Conservation (phyloP, 2,888 invertebrate species). For the Theodoxus fluviatilis region DNA sequence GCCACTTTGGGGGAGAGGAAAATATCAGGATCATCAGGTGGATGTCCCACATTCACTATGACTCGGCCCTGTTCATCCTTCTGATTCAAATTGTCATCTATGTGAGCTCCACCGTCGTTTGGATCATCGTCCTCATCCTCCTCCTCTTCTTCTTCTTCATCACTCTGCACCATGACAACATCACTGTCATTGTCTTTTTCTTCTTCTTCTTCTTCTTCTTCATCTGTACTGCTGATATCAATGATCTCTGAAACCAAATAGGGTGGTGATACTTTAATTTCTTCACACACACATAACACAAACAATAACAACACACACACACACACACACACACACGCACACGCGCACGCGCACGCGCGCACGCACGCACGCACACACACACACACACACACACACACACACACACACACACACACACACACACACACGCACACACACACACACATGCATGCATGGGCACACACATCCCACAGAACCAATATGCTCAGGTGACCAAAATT, state of each 20-base stretch:
- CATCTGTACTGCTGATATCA: conserved; percentile 34
- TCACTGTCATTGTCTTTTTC: conserved; percentile 29
- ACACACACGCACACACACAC: no score
- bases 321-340: no score
- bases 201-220: conserved; percentile 32
- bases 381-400: no score
- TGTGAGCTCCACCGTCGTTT: conserved; percentile 86
- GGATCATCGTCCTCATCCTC: conserved; percentile 88
- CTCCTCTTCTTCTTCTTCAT: conserved; percentile 43
- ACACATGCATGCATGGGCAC: no score
- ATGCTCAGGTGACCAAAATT: no score
- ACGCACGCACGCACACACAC: no score
- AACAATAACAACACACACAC: no score
- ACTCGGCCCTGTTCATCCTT: conserved; percentile 92
- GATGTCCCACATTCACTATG: conserved; percentile 90
- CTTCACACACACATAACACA: background rate
- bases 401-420: no score
- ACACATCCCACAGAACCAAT: no score
- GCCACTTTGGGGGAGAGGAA: conserved; percentile 89
- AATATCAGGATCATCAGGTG: conserved; percentile 87
- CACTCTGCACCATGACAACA: conserved; percentile 81
- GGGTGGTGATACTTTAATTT: background rate
- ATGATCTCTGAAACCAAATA: no score
- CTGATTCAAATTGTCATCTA: conserved; percentile 88
- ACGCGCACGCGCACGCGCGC: no score